phyloP scores from a whole-genome alignment of 2,113 vertebrate species.

The Meriones unguiculatus region DNA sequence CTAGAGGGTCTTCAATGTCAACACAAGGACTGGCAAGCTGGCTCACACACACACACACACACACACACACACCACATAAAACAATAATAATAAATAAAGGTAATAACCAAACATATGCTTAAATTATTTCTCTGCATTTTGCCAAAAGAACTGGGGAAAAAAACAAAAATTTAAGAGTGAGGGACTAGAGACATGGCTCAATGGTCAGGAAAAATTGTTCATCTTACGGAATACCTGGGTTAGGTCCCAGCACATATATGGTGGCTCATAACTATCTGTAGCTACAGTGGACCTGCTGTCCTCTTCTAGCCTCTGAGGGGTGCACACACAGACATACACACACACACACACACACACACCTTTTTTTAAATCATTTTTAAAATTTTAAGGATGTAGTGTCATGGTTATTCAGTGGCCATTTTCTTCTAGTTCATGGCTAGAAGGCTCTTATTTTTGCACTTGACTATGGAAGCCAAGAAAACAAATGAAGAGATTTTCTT shows the following conservation, averaged over 20 bases:
- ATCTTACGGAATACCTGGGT: neutral
- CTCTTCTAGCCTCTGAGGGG: neutral
- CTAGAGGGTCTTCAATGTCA: neutral
- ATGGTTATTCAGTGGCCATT: neutral
- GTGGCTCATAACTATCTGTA: neutral
- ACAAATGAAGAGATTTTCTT: neutral
- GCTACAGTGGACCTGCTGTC: neutral
- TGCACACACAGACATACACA: neutral
- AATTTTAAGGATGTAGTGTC: neutral
- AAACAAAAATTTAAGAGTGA: conserved; percentile 7
- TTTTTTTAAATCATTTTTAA: neutral
- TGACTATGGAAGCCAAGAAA: neutral
- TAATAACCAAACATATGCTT: conserved; percentile 23
- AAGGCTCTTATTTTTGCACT: neutral
- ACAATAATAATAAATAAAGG: neutral
- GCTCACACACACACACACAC: neutral
- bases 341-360: neutral
- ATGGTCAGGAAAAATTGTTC: neutral
- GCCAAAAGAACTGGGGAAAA: neutral
- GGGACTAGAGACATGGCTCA: neutral
- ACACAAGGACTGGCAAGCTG: neutral
- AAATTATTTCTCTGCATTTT: conserved; percentile 14
- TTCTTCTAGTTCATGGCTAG: neutral
- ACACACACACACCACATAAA: neutral
- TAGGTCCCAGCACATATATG: neutral